A percentile compares a stretch with the other conserved stretches of the same genome.
Evolutionary conservation across 2,888 invertebrate genomes (phyloP).

Genomic region (Acrobasis consociella): DNA sequence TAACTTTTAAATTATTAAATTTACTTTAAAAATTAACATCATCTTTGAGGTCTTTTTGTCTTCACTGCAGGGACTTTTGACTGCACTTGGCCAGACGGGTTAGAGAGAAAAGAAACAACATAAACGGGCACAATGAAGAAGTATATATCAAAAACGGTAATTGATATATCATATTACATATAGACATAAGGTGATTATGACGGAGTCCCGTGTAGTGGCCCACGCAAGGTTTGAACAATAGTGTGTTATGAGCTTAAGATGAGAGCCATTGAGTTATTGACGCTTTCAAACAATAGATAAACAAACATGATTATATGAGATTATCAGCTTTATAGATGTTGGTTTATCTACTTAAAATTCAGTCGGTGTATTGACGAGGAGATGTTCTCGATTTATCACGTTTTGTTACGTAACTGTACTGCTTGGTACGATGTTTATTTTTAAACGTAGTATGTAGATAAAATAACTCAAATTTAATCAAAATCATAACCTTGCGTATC

Average conservation of each 20-base stretch:
- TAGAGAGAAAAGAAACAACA: neutral
- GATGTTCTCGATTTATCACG: conserved; percentile 9
- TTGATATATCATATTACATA: conserved; percentile 15
- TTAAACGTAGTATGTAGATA: too few species aligned
- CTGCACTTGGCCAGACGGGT: too few species aligned
- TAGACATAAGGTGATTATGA: conserved; percentile 7
- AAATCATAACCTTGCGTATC: too few species aligned
- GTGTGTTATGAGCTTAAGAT: conserved; percentile 14
- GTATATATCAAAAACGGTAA: neutral
- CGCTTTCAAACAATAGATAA: conserved; percentile 18
- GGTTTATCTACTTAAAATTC: conserved; percentile 1
- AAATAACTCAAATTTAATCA: too few species aligned
- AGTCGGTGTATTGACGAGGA: neutral
- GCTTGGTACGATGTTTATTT: too few species aligned
- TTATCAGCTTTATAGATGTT: conserved; percentile 16
- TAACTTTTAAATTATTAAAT: too few species aligned
- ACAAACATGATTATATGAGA: conserved; percentile 15
- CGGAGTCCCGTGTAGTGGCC: conserved; percentile 9
- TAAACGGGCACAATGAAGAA: neutral
- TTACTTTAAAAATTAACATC: too few species aligned
- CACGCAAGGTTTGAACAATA: conserved; percentile 12
- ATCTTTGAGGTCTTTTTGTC: too few species aligned
- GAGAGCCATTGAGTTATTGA: conserved; percentile 7
- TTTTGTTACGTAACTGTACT: conserved; percentile 6
- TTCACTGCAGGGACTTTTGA: too few species aligned